Conservation (phyloP, 64 coral and sea anemone species). For the Dendronephthya gigantea region DNA sequence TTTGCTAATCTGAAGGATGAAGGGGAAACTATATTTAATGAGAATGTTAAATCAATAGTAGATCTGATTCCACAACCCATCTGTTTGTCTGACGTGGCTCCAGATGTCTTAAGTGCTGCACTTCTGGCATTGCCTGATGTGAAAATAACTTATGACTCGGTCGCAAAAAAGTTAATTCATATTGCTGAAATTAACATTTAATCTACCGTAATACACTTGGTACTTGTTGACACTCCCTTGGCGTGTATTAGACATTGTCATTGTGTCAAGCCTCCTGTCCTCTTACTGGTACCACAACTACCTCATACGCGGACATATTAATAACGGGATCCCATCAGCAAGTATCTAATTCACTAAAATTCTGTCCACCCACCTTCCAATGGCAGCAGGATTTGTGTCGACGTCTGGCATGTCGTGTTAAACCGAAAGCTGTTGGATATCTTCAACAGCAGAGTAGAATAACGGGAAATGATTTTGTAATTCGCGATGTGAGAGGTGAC, state of each 20-base stretch:
- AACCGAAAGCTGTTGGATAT: conserved; percentile 13
- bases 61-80: not conserved
- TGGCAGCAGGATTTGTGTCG: conserved; percentile 21
- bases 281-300: not conserved
- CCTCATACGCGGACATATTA: not conserved
- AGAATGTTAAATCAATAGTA: not conserved
- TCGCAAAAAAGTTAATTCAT: not conserved
- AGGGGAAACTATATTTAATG: not conserved
- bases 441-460: not conserved
- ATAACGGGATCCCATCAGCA: conserved; percentile 25
- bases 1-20: not conserved
- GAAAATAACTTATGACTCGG: not conserved
- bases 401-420: not conserved
- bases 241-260: too few species aligned
- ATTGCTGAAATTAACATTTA: not conserved
- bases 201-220: too few species aligned
- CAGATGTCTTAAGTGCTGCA: not conserved
- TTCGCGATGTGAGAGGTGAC: conserved; percentile 30
- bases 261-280: too few species aligned
- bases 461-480: conserved; percentile 11
- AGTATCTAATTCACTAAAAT: conserved; percentile 8
- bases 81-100: not conserved
- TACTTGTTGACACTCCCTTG: too few species aligned
- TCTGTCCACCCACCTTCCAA: conserved; percentile 11
- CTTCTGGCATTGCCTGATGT: not conserved